Percentiles rank a stretch among this genome's conserved stretches.
These are phyloP conservation scores for Mellilla xanthometata DNA, from an alignment of 2,888 invertebrate genomes.

Conservation along the genomic window DNA sequence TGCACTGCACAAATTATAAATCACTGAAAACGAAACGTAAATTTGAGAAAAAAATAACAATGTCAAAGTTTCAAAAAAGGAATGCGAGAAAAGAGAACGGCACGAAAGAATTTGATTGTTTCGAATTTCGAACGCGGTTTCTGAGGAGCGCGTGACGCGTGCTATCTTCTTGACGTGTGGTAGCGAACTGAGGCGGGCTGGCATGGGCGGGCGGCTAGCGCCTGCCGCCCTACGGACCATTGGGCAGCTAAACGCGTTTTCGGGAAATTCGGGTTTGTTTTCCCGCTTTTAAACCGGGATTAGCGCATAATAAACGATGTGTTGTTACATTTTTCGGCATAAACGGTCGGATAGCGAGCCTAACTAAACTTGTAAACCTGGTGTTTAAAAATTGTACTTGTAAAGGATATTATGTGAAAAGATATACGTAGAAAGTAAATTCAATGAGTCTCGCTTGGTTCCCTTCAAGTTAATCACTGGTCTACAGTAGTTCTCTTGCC, in stretches of 20 bases:
- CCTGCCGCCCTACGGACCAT: conserved; percentile 45
- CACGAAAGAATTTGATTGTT: conserved; percentile 12
- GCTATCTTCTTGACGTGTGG: conserved; percentile 39
- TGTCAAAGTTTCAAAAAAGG: conserved; percentile 17
- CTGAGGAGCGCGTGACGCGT: conserved; percentile 38
- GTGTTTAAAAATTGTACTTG: too few species aligned
- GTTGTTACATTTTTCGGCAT: conserved; percentile 10
- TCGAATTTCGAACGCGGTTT: conserved; percentile 42
- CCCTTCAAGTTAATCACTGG: too few species aligned
- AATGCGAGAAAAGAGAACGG: conserved; percentile 22
- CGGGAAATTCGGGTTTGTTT: conserved; percentile 30
- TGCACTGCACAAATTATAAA: conserved; percentile 49
- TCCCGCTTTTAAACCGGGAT: conserved; percentile 23
- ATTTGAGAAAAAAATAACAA: conserved; percentile 12
- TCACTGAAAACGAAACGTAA: conserved; percentile 35
- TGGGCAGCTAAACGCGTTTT: conserved; percentile 42
- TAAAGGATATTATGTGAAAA: too few species aligned
- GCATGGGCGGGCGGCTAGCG: conserved; percentile 56
- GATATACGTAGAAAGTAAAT: too few species aligned
- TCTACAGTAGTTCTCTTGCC: too few species aligned
- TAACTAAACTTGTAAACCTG: too few species aligned
- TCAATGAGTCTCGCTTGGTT: too few species aligned
- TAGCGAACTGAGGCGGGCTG: conserved; percentile 44
- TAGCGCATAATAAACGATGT: conserved; percentile 12
- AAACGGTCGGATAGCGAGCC: background rate